Base-by-base conservation (phyloP, 2,888 invertebrate species). In the Desoria tigrina region DNA sequence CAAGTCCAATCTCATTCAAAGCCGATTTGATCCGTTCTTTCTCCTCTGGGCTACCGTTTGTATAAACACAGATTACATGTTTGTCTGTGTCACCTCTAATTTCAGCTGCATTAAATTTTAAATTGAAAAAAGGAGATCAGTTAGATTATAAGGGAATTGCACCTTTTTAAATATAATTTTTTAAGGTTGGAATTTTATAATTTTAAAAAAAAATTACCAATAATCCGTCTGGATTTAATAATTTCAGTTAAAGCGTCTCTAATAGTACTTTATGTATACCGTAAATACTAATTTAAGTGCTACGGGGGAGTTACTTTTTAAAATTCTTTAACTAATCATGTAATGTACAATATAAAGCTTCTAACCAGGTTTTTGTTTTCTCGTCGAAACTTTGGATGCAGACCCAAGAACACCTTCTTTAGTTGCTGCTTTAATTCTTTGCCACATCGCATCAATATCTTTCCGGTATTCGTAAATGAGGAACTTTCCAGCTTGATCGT, bases 61-160 rank as follows among this genome's bases (percentile, higher is more conserved):
- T 49, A 23, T 49, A 49, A 49, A 49, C n/a, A 23, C 49, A 49
- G n/a, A 49, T 49, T n/a, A 49, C 49, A 23, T 49, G 49, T 9
- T 49, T 23, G 21, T n/a, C 21, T 9, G 49, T 49, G 7, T 23
- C 49, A 49, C 49, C 49, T n/a, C n/a, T n/a, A n/a, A n/a, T n/a
- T n/a, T n/a, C n/a, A n/a, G n/a, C n/a, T n/a, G n/a, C n/a, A n/a
- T n/a, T n/a, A n/a, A n/a, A n/a, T n/a, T n/a, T n/a, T n/a, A n/a
- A n/a, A n/a, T n/a, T n/a, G n/a, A n/a, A n/a, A n/a, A n/a, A n/a
- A n/a, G n/a, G n/a, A n/a, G n/a, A n/a, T n/a, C n/a, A n/a, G n/a
- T n/a, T n/a, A n/a, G n/a, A n/a, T n/a, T n/a, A n/a, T n/a, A n/a
- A n/a, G n/a, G n/a, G n/a, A n/a, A n/a, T n/a, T n/a, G n/a, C n/a